Conservation (phyloP, 2,888 invertebrate species). For the Agrenia bidenticulata region DNA sequence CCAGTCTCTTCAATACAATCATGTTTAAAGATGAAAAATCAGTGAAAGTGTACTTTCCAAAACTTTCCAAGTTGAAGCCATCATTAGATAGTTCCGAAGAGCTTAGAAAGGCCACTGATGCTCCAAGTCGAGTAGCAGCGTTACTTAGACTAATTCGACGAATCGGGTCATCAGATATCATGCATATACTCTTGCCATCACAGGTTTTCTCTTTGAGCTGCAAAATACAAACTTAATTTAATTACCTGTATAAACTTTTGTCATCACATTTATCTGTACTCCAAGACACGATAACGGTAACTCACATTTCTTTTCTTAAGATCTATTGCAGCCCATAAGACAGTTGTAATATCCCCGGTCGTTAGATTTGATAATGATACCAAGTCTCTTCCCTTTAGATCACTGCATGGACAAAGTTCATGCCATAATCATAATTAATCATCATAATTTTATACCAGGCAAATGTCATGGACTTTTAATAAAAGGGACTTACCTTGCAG, state of each 20-base stretch:
- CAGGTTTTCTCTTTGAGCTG: not conserved
- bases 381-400: conserved; percentile 43
- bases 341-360: conserved; percentile 37
- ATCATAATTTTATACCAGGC: no score
- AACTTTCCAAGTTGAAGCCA: conserved; percentile 19
- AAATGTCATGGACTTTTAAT: no score
- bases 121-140: conserved; percentile 37
- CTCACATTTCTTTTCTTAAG: conserved; percentile 33
- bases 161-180: conserved; percentile 34
- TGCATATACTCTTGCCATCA: conserved; percentile 16
- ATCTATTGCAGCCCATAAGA: conserved; percentile 50
- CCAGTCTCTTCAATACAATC: conserved; percentile 4
- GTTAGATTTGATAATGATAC: conserved; percentile 40
- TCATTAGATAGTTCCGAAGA: conserved; percentile 18
- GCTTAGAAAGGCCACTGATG: conserved; percentile 29
- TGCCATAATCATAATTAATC: no score
- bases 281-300: no score
- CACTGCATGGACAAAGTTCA: no score
- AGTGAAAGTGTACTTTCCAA: conserved; percentile 39
- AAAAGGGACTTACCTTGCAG: no score
- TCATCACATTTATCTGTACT: no score
- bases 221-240: not conserved
- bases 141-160: conserved; percentile 33
- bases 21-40: not conserved
- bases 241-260: not conserved